These are phyloP conservation scores for Escarpia spicata DNA, from an alignment of 2,888 invertebrate genomes.

Conservation along the genomic window DNA sequence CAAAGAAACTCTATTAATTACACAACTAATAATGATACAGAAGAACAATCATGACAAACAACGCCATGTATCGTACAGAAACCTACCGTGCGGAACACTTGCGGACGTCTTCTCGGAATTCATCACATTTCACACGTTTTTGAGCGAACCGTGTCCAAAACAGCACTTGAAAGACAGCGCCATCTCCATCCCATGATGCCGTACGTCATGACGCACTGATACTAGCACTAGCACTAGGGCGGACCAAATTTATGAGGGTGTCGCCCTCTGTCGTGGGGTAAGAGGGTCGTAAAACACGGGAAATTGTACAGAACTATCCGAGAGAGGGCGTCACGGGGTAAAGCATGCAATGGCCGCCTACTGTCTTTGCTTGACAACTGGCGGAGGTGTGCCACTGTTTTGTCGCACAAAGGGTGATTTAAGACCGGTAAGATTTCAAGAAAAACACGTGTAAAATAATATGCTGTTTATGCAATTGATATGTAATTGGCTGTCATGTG, in stretches of 20 bases:
- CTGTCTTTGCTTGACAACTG: conserved; percentile 83
- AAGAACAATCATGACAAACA: conserved; percentile 10
- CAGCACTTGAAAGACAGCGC: conserved; percentile 16
- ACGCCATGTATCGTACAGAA: conserved; percentile 10
- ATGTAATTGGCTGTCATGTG: background rate
- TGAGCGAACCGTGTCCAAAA: conserved; percentile 13
- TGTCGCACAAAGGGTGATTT: conserved; percentile 68
- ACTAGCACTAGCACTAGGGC: background rate
- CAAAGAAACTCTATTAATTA: conserved; percentile 6
- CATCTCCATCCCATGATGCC: conserved; percentile 16
- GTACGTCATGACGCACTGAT: conserved; percentile 6
- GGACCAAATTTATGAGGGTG: background rate
- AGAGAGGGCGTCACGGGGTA: background rate
- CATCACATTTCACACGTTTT: conserved; percentile 16
- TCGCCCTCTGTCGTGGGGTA: background rate
- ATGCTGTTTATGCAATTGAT: background rate
- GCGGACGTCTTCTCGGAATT: conserved; percentile 16
- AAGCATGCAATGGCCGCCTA: conserved; percentile 76
- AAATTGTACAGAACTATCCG: background rate
- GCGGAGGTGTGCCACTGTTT: conserved; percentile 89
- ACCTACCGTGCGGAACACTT: conserved; percentile 5
- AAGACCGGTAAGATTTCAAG: conserved; percentile 31
- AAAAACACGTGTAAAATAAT: background rate
- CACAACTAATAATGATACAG: conserved; percentile 3
- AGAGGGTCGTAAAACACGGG: background rate